phyloP scores from a whole-genome alignment of 2,113 vertebrate species.

The Catharus fuscescens region DNA sequence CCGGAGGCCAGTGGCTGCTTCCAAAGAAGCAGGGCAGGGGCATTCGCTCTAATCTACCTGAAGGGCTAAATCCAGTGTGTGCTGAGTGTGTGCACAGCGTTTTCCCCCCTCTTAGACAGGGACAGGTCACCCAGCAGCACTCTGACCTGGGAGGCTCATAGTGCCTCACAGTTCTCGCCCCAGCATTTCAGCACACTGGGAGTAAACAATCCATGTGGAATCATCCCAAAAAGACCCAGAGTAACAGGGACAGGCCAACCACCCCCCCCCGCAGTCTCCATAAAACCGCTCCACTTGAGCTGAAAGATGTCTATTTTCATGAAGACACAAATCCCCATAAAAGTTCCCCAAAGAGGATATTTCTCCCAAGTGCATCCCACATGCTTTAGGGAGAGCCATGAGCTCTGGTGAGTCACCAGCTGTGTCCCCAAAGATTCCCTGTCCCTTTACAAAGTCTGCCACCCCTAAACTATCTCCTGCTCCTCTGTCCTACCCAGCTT shows the following conservation, averaged over 20 bases:
- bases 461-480: background rate
- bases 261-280: background rate
- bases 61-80: background rate
- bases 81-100: rapidly evolving
- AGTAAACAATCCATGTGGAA: background rate
- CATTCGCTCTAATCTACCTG: background rate
- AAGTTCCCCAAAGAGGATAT: background rate
- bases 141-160: too few relatives aligned
- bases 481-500: background rate
- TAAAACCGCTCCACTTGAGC: background rate
- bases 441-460: background rate
- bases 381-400: background rate
- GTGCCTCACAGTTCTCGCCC: rapidly evolving
- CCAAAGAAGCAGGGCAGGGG: background rate
- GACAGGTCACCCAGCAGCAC: background rate
- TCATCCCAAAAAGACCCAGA: background rate
- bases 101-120: background rate
- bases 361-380: background rate
- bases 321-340: background rate
- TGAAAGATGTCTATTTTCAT: background rate
- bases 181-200: background rate
- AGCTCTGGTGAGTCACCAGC: background rate
- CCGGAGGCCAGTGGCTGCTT: background rate
- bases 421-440: background rate
- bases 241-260: background rate